A percentile compares a stretch with the other conserved stretches of the same genome.
phyloP scores from a whole-genome alignment of 2,113 vertebrate species.

The Stictonetta naevosa region DNA sequence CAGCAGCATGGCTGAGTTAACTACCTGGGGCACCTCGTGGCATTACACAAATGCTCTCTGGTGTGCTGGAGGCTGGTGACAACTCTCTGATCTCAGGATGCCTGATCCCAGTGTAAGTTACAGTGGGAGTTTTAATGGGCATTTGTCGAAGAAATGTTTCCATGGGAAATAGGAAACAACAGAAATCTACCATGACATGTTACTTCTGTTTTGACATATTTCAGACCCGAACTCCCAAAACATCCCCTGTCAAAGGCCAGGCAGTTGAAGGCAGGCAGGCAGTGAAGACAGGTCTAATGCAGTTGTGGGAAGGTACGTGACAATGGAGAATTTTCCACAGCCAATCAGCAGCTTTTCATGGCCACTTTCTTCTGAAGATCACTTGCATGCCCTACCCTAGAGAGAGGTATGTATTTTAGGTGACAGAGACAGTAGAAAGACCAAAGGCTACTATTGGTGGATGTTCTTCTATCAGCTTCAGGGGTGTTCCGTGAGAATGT shows the following conservation, averaged over 20 bases:
- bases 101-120: not conserved
- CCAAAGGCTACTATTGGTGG: not conserved
- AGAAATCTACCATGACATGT: not conserved
- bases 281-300: not conserved
- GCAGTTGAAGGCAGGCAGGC: not conserved
- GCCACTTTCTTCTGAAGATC: not conserved
- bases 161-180: not conserved
- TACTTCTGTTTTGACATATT: not conserved
- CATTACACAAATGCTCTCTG: not conserved
- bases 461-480: not conserved
- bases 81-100: not conserved
- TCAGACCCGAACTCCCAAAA: not conserved
- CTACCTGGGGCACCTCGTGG: not conserved
- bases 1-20: not conserved
- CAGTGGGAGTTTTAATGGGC: not conserved
- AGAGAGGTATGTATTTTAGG: not conserved
- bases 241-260: not conserved
- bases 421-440: not conserved
- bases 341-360: not conserved
- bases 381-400: not conserved
- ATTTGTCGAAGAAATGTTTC: not conserved
- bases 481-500: not conserved
- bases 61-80: not conserved
- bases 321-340: not conserved
- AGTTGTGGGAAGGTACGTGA: not conserved